These are phyloP conservation scores for Epinephelus malabaricus DNA, from an alignment of 2,797 vertebrate genomes.

Conservation along the genomic window DNA sequence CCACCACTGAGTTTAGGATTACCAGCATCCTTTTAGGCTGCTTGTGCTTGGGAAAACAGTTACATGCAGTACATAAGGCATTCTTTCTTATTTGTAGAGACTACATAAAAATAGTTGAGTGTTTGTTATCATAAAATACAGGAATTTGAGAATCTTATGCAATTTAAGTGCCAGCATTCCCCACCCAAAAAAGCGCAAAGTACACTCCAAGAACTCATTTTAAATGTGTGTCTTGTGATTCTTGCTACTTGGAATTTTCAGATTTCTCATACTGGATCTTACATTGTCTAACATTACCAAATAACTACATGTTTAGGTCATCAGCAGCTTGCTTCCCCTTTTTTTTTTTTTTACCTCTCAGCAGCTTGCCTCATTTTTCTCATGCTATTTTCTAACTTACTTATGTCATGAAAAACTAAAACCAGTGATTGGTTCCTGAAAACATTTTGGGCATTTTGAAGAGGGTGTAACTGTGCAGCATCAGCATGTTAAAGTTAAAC, in stretches of 20 bases:
- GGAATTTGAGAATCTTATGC: background rate
- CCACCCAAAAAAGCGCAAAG: background rate
- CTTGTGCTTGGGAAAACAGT: background rate
- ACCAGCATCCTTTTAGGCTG: background rate
- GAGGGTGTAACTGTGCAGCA: background rate
- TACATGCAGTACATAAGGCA: background rate
- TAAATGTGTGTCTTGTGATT: background rate
- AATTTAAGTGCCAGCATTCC: background rate
- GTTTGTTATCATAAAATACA: too few relatives aligned
- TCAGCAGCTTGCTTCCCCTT: slow-evolving; percentile 6
- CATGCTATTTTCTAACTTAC: slow-evolving; percentile 5
- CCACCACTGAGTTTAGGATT: background rate
- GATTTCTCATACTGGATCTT: background rate
- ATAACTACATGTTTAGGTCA: background rate
- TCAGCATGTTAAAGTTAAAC: background rate
- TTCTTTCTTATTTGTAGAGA: background rate
- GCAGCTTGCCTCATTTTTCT: background rate
- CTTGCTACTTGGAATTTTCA: background rate
- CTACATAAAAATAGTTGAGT: too few relatives aligned
- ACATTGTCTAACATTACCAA: background rate
- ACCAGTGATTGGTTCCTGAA: background rate
- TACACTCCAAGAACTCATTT: background rate
- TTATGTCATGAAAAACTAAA: background rate
- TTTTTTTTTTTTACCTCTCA: background rate
- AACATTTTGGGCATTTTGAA: too few relatives aligned